Base-by-base conservation (phyloP, 2,888 invertebrate genomes). In the Archips crataeganus region DNA sequence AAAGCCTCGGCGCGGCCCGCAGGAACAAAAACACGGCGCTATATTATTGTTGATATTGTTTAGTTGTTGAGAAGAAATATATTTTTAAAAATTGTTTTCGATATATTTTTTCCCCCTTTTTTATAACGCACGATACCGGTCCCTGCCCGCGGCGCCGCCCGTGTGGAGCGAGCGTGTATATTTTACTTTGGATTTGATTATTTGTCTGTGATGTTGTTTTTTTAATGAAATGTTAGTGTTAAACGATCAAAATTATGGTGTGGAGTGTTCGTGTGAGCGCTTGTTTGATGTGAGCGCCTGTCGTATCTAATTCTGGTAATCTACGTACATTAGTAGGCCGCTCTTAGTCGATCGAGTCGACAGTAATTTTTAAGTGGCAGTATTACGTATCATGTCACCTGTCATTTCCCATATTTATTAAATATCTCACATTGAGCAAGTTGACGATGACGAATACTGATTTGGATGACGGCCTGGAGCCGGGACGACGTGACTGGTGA, bases 191-290 rank as follows among this genome's bases (percentile, higher is more conserved):
- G 67, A 75, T 75, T 75, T 67, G 67, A 71, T 74, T 47, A 70
- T 66, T 73, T 68, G 74, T 75, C 71, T 71, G 71, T 75, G 74
- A 71, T 74, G 72, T 73, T 68, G 67, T 73, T 63, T 73, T 71
- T 54, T 71, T 54, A 70, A 61, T 61, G 32, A 73, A 68, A 39
- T 68, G 68, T 73, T 68, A 73, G 68, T 66, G 42, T 70, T 47
- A 54, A 11, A 64, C 73, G 74, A 70, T 65, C 70, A 61, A 70
- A 70, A 70, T 74, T 65, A 45, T 54, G 57, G 42, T 23, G 49
- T 47, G 71, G 59, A 45, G 23, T 42, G 71, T 60, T 15, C 49
- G 36, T 42, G 36, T 57, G 63, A 45, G 45, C 47, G 47, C 63
- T 62, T 65, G 71, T 71, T 71, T 65, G 59, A 71, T 71, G 71